Evolutionary conservation across 2,797 vertebrate genomes (phyloP).

Genomic region (Rhincodon typus): DNA sequence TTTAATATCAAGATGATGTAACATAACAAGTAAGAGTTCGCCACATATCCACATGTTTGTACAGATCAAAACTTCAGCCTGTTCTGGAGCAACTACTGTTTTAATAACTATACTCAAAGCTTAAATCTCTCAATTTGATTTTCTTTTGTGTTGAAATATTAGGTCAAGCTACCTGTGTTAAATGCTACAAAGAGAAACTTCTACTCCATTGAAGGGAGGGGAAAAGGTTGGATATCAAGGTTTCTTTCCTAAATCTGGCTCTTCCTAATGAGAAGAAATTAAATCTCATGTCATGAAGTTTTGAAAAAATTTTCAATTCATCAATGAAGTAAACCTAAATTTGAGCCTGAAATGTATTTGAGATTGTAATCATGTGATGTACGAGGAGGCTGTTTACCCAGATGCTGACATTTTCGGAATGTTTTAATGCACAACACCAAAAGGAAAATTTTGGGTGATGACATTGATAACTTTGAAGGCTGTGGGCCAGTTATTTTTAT

Average conservation of each 20-base stretch:
- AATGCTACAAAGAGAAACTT: not conserved
- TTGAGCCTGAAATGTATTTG: not conserved
- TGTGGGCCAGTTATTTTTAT: not conserved
- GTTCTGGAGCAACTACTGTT: not conserved
- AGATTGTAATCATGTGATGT: not conserved
- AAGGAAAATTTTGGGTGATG: not conserved
- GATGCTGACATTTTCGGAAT: not conserved
- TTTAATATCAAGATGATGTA: not conserved
- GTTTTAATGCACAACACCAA: not conserved
- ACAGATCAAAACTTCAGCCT: not conserved
- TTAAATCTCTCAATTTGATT: not conserved
- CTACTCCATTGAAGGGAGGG: not conserved
- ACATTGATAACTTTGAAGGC: not conserved
- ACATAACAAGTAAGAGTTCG: not conserved
- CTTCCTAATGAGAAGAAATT: too few species aligned
- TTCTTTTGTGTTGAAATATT: not conserved
- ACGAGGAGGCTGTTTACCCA: not conserved
- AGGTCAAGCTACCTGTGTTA: not conserved
- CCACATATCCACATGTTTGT: not conserved
- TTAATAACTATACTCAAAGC: not conserved
- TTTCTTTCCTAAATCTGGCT: not conserved
- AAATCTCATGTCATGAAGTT: not conserved
- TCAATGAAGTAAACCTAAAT: not conserved
- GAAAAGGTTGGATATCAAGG: not conserved
- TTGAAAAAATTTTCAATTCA: not conserved